These are phyloP conservation scores for Pterobdella sp. DNA, from an alignment of 2,888 invertebrate species.

Conservation along the genomic window DNA sequence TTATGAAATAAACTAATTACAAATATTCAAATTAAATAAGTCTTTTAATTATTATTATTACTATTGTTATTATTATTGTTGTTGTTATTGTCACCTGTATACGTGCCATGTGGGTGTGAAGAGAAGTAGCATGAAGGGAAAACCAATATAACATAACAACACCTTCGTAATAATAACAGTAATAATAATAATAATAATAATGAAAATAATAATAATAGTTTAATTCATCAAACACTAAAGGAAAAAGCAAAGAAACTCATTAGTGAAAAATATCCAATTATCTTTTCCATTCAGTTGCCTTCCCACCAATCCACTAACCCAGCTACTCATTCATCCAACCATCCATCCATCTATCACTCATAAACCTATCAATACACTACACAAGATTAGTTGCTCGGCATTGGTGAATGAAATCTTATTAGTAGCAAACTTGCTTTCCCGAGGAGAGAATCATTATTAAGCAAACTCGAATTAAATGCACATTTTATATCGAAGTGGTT, in stretches of 20 bases:
- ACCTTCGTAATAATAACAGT: conserved; percentile 71
- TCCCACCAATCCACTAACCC: background rate
- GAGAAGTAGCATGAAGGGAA: conserved; percentile 83
- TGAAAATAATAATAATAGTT: conserved; percentile 12
- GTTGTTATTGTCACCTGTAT: conserved; percentile 59
- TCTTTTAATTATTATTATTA: background rate
- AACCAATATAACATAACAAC: conserved; percentile 81
- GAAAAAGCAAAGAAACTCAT: background rate
- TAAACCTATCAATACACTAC: background rate
- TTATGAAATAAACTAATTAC: no score
- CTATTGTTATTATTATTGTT: background rate
- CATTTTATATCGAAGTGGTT: no score
- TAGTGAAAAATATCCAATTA: background rate
- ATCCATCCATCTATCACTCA: background rate
- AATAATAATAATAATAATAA: conserved; percentile 66
- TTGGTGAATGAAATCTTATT: no score
- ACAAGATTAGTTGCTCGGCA: no score
- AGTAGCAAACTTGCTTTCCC: no score
- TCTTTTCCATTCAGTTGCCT: background rate
- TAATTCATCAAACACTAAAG: background rate
- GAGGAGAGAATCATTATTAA: no score
- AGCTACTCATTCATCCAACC: background rate
- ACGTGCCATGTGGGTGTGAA: conserved; percentile 68
- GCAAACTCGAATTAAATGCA: no score
- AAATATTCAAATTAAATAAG: background rate